phyloP scores from a whole-genome alignment of 1,140 invertebrate genomes.

The Drepana arcuata region DNA sequence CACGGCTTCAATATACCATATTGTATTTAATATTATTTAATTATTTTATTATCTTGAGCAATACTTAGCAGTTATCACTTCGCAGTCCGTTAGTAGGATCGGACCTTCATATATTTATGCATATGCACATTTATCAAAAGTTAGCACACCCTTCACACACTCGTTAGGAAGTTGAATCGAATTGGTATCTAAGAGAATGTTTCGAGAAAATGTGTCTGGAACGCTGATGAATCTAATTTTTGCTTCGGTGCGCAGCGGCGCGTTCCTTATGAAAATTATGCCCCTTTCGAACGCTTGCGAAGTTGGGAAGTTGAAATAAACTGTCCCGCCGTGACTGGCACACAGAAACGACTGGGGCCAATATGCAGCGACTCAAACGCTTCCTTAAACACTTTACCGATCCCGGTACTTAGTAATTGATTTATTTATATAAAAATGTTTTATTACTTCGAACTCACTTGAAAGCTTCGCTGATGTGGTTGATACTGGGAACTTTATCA shows the following conservation, averaged over 20 bases:
- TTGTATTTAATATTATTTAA: no score
- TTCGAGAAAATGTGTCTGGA: conserved; percentile 39
- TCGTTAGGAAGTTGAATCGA: conserved; percentile 47
- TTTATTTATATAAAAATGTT: no score
- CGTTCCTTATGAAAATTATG: conserved; percentile 64
- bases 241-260: conserved; percentile 34
- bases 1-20: no score
- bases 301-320: conserved; percentile 65
- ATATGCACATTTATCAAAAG: conserved; percentile 41
- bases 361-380: conserved; percentile 11
- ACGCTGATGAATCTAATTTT: conserved; percentile 64
- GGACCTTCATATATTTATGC: no score
- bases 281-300: conserved; percentile 47
- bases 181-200: conserved; percentile 37
- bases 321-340: conserved; percentile 58
- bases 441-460: no score
- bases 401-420: background rate
- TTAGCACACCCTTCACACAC: conserved; percentile 45
- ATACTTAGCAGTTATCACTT: no score
- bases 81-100: no score
- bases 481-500: no score
- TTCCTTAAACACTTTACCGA: conserved; percentile 8
- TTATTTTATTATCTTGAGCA: no score
- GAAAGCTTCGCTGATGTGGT: no score
- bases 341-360: conserved; percentile 17